A percentile compares a stretch with the other conserved stretches of the same genome.
These are phyloP conservation scores for Pyrrhosoma nymphula DNA, from an alignment of 2,888 invertebrate species.

Conservation along the genomic window DNA sequence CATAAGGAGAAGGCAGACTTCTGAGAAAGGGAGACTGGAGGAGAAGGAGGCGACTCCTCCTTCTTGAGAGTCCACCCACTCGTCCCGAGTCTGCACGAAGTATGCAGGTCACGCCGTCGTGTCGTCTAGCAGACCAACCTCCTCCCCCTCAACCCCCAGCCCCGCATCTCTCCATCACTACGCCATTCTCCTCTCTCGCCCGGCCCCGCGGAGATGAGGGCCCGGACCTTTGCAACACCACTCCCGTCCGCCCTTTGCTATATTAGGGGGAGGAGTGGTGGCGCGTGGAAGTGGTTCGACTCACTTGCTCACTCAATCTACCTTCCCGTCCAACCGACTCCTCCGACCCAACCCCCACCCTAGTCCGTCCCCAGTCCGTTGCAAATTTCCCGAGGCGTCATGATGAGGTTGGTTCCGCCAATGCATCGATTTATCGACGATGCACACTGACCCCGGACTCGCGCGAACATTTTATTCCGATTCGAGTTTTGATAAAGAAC, in stretches of 20 bases:
- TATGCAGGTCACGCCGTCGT: not conserved
- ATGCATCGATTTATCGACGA: slow-evolving; percentile 2
- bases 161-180: not conserved
- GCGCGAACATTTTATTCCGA: not conserved
- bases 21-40: not conserved
- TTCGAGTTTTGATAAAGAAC: not conserved
- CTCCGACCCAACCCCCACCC: not conserved
- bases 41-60: too few relatives aligned
- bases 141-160: not conserved
- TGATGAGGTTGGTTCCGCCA: not conserved
- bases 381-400: not conserved
- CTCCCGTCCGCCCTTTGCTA: not conserved
- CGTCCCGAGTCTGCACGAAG: not conserved
- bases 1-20: too few relatives aligned
- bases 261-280: not conserved
- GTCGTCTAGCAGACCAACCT: not conserved
- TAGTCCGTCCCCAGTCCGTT: not conserved
- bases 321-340: not conserved
- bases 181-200: not conserved
- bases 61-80: not conserved
- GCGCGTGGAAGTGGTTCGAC: too few relatives aligned
- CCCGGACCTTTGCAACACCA: not conserved
- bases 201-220: not conserved
- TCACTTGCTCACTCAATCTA: too few relatives aligned
- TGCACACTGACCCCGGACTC: not conserved